Conservation (phyloP, 2,888 invertebrate species). For the Sinohyriopsis cumingii region DNA sequence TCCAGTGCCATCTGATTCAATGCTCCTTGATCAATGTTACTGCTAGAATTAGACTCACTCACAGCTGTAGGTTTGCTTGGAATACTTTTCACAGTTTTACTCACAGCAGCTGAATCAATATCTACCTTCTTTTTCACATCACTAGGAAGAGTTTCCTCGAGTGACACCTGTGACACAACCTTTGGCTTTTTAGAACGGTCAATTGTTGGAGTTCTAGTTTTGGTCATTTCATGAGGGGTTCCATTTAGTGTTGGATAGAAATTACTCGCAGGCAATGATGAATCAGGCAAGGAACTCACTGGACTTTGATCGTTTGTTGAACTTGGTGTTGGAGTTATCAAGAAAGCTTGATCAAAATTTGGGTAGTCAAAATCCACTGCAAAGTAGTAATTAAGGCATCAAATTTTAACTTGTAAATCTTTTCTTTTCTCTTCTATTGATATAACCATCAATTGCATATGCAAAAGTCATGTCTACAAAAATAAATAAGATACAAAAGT, state of each 20-base stretch:
- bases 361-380: constrained; percentile 70
- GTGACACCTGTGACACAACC: too few species aligned
- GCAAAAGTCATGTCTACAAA: too few species aligned
- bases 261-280: not conserved
- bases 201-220: constrained; percentile 1
- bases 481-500: too few species aligned
- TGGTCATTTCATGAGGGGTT: not conserved
- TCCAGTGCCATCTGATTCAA: constrained; percentile 7
- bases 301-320: constrained; percentile 4
- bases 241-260: not conserved
- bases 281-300: not conserved
- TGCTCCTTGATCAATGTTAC: too few species aligned
- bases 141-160: constrained; percentile 6
- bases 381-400: constrained; percentile 20
- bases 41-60: too few species aligned
- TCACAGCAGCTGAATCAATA: constrained; percentile 5
- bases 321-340: constrained; percentile 22
- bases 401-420: not conserved
- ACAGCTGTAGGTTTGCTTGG: too few species aligned
- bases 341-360: constrained; percentile 63
- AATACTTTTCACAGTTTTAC: not conserved
- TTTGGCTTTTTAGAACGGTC: constrained; percentile 1
- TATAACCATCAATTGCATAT: too few species aligned
- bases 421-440: not conserved
- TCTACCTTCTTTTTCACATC: constrained; percentile 3